Evolutionary conservation across 1,140 invertebrate genomes (phyloP), one percentile per base, ranked within the genome.

Genomic region (Drosophila navojoa): DNA sequence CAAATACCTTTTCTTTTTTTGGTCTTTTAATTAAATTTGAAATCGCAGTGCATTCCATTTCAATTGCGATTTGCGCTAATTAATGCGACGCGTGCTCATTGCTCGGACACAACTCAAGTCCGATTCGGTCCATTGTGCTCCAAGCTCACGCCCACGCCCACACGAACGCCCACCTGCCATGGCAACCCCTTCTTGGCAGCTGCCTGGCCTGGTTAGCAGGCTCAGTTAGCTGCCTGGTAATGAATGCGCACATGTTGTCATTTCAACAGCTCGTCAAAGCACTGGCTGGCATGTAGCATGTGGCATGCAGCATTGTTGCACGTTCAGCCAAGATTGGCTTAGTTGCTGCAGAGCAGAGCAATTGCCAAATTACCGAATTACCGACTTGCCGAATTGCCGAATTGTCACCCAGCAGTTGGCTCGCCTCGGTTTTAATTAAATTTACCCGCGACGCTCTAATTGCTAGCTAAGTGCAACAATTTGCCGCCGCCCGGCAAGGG

Each of bases 61-160:
- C 35, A 69, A 74, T 69, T 74, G 60, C 52, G 45, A 52, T 62
- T 49, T 52, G 16, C 49, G 5, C 35, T 44, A 70, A 70, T 74
- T 74, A 69, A 74, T 69, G 58, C 27, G 71, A 42, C 42, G 66
- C 71, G 71, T 74, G 71, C 71, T 47, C 38, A 74, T 62, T 61
- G 66, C 71, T 61, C 32, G 71, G 70, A 66, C 69, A 66, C 53
- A 19, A 5, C 25, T 13, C 25, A n/a, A 15, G 32, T 44, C 38
- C 49, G 57, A 44, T 38, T 13, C 10, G 11, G 35, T 13, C 35
- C 35, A 38, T 38, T 13, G 35, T 38, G 35, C 32, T 35, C 15
- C 16, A 7, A 35, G 16, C 19, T 19, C 49, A 7, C 6, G 3
- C 35, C 35, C 53, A 44, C 42, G 5, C 42, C 19, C 49, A 7